These are phyloP conservation scores for Cuculus canorus DNA, from an alignment of 2,797 vertebrate genomes.

Conservation along the genomic window DNA sequence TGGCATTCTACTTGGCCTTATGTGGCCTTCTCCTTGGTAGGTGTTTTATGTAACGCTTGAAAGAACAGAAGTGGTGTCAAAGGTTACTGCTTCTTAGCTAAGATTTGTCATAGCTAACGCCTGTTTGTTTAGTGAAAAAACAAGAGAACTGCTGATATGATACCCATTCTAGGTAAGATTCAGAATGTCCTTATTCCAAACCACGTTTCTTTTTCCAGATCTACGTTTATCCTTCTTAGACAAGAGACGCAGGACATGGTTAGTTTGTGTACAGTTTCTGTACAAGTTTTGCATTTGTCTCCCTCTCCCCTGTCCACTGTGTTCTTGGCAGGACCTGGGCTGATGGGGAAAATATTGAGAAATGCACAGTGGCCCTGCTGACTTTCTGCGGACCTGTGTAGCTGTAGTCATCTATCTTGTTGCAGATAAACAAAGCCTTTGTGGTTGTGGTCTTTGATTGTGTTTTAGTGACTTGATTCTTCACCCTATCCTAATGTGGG, in stretches of 20 bases:
- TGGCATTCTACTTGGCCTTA: background rate
- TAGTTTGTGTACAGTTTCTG: background rate
- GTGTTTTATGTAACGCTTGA: background rate
- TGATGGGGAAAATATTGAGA: background rate
- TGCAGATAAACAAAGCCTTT: background rate
- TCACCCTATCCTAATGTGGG: background rate
- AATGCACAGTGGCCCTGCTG: background rate
- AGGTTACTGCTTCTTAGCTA: background rate
- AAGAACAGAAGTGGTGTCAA: background rate
- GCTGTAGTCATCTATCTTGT: background rate
- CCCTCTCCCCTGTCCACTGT: rapidly evolving
- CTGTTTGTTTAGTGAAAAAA: background rate
- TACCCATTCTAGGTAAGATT: background rate
- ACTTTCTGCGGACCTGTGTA: background rate
- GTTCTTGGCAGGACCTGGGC: background rate
- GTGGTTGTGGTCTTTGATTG: background rate
- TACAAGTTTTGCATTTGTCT: background rate
- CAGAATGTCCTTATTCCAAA: background rate
- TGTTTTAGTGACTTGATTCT: background rate
- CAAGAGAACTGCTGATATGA: background rate
- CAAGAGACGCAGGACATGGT: background rate
- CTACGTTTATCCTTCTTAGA: background rate
- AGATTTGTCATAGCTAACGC: background rate
- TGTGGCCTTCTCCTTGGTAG: background rate
- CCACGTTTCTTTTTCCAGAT: background rate